Evolutionary conservation across 2,888 invertebrate genomes (phyloP).

Genomic region (Ceriagrion tenellum): DNA sequence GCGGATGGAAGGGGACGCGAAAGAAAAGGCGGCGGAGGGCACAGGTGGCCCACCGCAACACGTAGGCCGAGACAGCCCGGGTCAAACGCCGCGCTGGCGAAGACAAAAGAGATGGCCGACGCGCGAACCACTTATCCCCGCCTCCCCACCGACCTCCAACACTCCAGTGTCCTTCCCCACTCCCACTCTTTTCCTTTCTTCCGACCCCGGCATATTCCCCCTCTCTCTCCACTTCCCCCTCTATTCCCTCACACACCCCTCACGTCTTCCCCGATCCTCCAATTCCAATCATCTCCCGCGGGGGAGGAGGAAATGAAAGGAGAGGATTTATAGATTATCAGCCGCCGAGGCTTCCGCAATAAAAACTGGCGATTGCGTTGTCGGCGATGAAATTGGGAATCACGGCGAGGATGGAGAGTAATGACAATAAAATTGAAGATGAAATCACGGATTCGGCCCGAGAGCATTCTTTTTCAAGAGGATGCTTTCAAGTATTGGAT

Average conservation of each 20-base stretch:
- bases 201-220: neutral
- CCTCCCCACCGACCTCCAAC: neutral
- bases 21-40: constrained; percentile 10
- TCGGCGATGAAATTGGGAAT: constrained; percentile 13
- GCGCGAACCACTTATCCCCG: constrained; percentile 50
- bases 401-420: neutral
- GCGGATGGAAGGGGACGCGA: neutral
- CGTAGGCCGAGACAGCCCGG: constrained; percentile 52
- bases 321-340: no score
- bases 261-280: neutral
- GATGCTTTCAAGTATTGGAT: no score
- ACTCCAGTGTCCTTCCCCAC: neutral
- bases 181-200: neutral
- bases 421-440: neutral
- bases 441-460: neutral
- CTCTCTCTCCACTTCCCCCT: neutral
- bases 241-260: no score
- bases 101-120: neutral
- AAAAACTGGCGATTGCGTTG: constrained; percentile 1
- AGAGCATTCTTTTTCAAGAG: neutral
- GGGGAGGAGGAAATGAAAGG: neutral
- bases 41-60: constrained; percentile 59
- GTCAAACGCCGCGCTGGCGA: constrained; percentile 47
- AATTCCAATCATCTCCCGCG: neutral
- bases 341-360: neutral